Conservation (phyloP, 2,797 vertebrate species). For the Macropodus opercularis region DNA sequence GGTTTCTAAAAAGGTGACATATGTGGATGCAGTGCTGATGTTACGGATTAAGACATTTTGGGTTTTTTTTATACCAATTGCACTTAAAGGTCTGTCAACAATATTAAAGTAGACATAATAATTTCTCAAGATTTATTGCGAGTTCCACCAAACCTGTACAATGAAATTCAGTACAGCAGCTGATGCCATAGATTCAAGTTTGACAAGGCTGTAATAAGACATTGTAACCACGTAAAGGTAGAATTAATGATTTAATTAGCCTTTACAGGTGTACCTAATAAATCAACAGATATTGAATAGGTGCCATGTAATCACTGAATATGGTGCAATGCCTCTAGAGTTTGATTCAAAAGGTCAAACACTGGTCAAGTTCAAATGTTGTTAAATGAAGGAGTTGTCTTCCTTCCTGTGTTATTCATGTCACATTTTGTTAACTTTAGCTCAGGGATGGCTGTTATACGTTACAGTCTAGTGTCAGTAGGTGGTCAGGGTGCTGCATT, state of each 20-base stretch:
- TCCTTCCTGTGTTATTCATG: slow-evolving; percentile 21
- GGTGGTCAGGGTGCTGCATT: slow-evolving; percentile 39
- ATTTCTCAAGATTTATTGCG: not conserved
- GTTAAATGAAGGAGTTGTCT: slow-evolving; percentile 10
- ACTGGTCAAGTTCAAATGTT: slow-evolving; percentile 3
- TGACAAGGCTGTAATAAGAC: too few species aligned
- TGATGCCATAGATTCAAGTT: too few species aligned
- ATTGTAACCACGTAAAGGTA: too few species aligned
- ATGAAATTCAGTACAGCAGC: too few species aligned
- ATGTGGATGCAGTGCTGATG: slow-evolving; percentile 7
- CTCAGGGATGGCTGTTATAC: slow-evolving; percentile 20
- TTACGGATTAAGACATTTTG: too few species aligned
- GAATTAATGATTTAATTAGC: too few species aligned
- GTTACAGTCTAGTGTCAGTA: slow-evolving; percentile 39
- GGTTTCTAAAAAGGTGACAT: slow-evolving; percentile 15
- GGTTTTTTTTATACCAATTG: too few species aligned
- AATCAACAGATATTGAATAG: too few species aligned
- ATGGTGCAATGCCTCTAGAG: not conserved
- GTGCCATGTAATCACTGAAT: not conserved
- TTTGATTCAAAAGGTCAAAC: slow-evolving; percentile 9
- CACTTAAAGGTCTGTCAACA: too few species aligned
- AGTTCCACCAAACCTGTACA: too few species aligned
- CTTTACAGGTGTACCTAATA: too few species aligned
- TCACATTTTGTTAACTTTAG: slow-evolving; percentile 29
- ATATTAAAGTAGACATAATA: not conserved